These are phyloP conservation scores for Pterocles orientalis DNA, from an alignment of 2,113 vertebrate species.

Conservation along the genomic window DNA sequence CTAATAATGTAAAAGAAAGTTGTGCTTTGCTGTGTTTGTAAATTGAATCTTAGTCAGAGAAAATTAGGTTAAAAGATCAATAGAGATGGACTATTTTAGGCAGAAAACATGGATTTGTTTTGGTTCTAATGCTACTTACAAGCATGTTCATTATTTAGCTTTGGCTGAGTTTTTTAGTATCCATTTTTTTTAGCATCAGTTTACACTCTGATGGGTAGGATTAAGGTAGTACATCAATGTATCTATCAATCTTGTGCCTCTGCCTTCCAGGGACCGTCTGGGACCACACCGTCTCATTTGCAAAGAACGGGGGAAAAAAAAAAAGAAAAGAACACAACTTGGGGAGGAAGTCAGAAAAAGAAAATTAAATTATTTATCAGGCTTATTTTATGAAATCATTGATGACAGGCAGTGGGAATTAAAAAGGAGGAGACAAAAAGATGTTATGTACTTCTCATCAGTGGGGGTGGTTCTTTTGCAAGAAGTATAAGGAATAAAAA, in stretches of 20 bases:
- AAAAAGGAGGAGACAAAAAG: not conserved
- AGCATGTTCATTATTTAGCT: slow-evolving; percentile 23
- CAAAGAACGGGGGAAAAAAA: not conserved
- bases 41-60: slow-evolving; percentile 58
- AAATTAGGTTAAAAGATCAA: slow-evolving; percentile 69
- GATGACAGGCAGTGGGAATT: not conserved
- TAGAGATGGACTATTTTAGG: slow-evolving; percentile 62
- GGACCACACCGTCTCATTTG: not conserved
- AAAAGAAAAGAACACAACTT: not conserved
- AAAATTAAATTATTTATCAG: not conserved
- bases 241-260: not conserved
- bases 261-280: not conserved
- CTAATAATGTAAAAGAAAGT: slow-evolving; percentile 45
- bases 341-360: not conserved
- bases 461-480: not conserved
- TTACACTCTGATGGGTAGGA: not conserved
- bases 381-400: not conserved
- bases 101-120: slow-evolving; percentile 45
- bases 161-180: not conserved
- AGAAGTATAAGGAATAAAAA: not conserved
- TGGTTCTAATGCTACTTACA: slow-evolving; percentile 44
- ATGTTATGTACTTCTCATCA: not conserved
- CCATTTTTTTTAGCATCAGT: not conserved
- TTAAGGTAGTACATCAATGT: not conserved
- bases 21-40: slow-evolving; percentile 60